These are phyloP conservation scores for Lepidothrix coronata DNA, from an alignment of 2,113 vertebrate species.

Conservation along the genomic window DNA sequence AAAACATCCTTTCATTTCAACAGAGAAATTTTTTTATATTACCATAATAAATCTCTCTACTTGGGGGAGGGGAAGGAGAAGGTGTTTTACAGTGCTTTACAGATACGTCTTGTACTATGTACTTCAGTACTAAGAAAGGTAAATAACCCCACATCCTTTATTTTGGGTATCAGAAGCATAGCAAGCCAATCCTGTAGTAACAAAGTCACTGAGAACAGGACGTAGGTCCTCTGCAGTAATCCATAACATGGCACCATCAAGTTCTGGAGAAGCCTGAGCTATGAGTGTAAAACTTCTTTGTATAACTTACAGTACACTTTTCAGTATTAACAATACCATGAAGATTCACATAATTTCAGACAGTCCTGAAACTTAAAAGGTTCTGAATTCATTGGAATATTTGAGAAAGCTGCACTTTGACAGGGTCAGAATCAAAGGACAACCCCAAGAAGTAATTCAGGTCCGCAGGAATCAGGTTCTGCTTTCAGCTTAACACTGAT, in stretches of 20 bases:
- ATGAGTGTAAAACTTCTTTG: not conserved
- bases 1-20: not conserved
- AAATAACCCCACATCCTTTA: not conserved
- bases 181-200: not conserved
- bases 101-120: not conserved
- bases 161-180: not conserved
- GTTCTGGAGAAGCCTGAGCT: not conserved
- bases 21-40: not conserved
- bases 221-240: not conserved
- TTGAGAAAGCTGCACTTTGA: not conserved
- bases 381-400: not conserved
- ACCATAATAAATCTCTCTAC: not conserved
- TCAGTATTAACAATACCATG: not conserved
- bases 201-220: not conserved
- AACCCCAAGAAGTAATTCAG: not conserved
- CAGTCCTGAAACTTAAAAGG: not conserved
- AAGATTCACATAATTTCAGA: not conserved
- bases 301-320: not conserved
- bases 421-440: not conserved
- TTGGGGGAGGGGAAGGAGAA: not conserved
- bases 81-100: not conserved
- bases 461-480: not conserved
- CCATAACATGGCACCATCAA: not conserved
- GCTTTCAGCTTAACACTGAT: not conserved
- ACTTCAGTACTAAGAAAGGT: not conserved